These are phyloP conservation scores for Sebastiscus tertius DNA, from an alignment of 2,797 vertebrate genomes.

Conservation along the genomic window DNA sequence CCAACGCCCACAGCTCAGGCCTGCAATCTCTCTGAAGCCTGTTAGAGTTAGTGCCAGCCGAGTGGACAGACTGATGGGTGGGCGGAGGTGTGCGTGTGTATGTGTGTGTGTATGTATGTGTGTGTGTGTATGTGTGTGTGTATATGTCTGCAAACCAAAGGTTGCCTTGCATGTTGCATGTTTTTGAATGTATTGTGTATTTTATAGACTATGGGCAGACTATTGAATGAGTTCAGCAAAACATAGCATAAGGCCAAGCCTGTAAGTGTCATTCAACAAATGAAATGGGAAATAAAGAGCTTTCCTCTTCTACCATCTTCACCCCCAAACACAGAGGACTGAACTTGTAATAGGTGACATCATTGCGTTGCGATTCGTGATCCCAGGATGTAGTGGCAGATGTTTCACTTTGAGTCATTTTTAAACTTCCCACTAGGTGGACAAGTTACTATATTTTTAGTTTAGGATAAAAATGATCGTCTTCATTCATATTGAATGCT, in stretches of 20 bases:
- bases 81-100: conserved; percentile 67
- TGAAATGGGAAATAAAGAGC: conserved; percentile 55
- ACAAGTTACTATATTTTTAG: background rate
- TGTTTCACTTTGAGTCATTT: conserved; percentile 8
- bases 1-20: conserved; percentile 79
- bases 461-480: background rate
- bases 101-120: background rate
- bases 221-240: conserved; percentile 62
- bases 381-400: background rate
- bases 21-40: conserved; percentile 87
- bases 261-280: conserved; percentile 61
- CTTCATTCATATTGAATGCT: background rate
- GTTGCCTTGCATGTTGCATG: conserved; percentile 74
- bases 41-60: conserved; percentile 87
- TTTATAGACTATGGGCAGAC: conserved; percentile 51
- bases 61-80: conserved; percentile 83
- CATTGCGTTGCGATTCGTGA: conserved; percentile 4
- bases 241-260: conserved; percentile 48
- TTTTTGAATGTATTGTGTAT: conserved; percentile 71
- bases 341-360: conserved; percentile 35
- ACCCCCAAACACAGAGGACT: conserved; percentile 18
- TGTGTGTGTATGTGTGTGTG: conserved; percentile 3
- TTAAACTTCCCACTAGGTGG: conserved; percentile 9
- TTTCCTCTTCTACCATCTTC: conserved; percentile 34
- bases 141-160: conserved; percentile 58